Conservation (phyloP, 1,140 invertebrate genomes). For the Zaprionus africanus region DNA sequence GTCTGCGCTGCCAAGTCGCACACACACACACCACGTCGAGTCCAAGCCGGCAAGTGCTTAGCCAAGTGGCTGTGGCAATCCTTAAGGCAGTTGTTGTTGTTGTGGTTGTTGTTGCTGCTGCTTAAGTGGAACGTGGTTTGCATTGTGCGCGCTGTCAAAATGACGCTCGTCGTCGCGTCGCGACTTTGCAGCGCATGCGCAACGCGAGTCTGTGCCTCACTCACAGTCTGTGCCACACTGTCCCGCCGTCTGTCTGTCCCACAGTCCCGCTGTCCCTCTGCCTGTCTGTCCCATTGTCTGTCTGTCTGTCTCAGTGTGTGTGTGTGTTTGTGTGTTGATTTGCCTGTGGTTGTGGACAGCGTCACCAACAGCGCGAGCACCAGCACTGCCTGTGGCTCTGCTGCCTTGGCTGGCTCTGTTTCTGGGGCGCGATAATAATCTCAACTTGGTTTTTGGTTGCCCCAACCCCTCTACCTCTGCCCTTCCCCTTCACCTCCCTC, state of each 20-base stretch:
- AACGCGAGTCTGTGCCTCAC: conserved; percentile 29
- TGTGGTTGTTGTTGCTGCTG: conserved; percentile 52
- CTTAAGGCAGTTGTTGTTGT: conserved; percentile 40
- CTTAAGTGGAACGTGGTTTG: conserved; percentile 82
- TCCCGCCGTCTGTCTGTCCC: background rate
- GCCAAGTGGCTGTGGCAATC: conserved; percentile 75
- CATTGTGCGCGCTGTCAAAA: conserved; percentile 82
- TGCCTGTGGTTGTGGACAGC: conserved; percentile 28
- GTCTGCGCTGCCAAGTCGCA: conserved; percentile 67
- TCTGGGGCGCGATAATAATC: conserved; percentile 83
- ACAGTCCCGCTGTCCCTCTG: background rate
- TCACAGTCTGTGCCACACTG: conserved; percentile 6
- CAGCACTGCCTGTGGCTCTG: conserved; percentile 24
- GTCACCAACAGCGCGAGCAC: background rate
- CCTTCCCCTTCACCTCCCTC: background rate
- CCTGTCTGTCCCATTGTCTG: conserved; percentile 18
- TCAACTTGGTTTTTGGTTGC: conserved; percentile 44
- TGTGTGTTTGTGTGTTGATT: conserved; percentile 21
- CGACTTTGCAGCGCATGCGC: conserved; percentile 62
- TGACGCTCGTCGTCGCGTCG: conserved; percentile 66
- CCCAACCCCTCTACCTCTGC: conserved; percentile 3
- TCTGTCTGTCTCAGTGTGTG: conserved; percentile 26
- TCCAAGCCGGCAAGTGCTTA: conserved; percentile 73
- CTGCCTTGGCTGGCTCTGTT: conserved; percentile 59
- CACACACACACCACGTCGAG: background rate